A percentile compares a stretch with the other conserved stretches of the same genome.
Evolutionary conservation across 1,140 invertebrate species (phyloP).

Genomic region (Aethina tumida): DNA sequence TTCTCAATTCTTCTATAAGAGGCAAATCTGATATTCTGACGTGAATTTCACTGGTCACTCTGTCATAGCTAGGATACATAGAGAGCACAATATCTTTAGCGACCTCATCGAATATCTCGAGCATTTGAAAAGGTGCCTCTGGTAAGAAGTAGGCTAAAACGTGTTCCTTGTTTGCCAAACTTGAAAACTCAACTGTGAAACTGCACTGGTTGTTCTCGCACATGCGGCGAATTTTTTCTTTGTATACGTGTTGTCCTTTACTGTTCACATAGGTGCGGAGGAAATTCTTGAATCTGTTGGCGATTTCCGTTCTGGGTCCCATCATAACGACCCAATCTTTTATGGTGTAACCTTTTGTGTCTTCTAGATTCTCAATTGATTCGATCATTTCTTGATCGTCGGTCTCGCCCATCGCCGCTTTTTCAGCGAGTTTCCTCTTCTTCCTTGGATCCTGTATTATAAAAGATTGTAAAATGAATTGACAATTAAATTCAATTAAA

Average conservation of each 20-base stretch:
- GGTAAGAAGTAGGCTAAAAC: conserved; percentile 94
- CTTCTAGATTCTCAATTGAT: conserved; percentile 96
- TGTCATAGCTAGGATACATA: conserved; percentile 93
- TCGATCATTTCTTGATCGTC: conserved; percentile 82
- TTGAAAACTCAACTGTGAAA: conserved; percentile 89
- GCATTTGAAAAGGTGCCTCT: conserved; percentile 93
- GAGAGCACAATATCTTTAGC: conserved; percentile 89
- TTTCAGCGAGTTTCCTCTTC: conserved; percentile 68
- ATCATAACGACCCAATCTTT: conserved; percentile 95
- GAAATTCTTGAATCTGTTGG: conserved; percentile 94
- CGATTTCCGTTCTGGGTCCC: conserved; percentile 92
- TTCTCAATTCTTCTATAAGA: conserved; percentile 90
- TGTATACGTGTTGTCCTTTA: conserved; percentile 82
- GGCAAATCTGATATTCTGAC: conserved; percentile 92
- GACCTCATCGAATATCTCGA: conserved; percentile 91
- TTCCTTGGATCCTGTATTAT: conserved; percentile 53
- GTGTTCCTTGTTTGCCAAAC: conserved; percentile 81
- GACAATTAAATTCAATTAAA: no score
- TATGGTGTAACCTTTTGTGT: conserved; percentile 82
- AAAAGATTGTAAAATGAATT: no score
- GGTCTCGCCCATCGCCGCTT: conserved; percentile 69
- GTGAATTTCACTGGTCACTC: conserved; percentile 87
- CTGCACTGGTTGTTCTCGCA: conserved; percentile 85
- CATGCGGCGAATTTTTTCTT: conserved; percentile 89
- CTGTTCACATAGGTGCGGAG: conserved; percentile 80